Conservation (phyloP, 2,797 vertebrate genomes). For the Premnoplex brunnescens region DNA sequence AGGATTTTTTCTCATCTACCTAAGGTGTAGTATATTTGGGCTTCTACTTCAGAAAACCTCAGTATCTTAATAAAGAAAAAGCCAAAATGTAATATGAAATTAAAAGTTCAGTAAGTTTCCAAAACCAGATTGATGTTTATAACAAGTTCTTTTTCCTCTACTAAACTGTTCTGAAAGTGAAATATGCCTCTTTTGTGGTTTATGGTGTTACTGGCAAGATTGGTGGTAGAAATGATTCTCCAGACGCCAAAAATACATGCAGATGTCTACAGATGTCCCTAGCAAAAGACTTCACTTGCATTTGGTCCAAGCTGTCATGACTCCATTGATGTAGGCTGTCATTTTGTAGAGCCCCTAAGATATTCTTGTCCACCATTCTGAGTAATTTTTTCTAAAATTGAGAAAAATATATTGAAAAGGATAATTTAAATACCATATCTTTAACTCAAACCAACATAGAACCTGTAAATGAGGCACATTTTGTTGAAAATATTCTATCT, state of each 20-base stretch:
- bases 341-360: constrained; percentile 33
- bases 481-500: neutral
- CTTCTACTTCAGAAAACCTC: constrained; percentile 24
- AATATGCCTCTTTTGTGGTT: constrained; percentile 52
- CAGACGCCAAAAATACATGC: constrained; percentile 41
- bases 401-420: neutral
- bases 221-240: neutral
- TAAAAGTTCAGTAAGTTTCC: constrained; percentile 11
- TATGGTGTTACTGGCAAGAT: constrained; percentile 40
- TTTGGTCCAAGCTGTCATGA: constrained; percentile 44
- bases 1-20: neutral
- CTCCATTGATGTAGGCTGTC: neutral
- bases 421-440: neutral
- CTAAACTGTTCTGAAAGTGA: constrained; percentile 37
- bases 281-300: constrained; percentile 1
- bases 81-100: constrained; percentile 12
- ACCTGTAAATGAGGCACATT: neutral
- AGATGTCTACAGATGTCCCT: constrained; percentile 14
- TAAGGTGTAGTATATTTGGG: neutral
- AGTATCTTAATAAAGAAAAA: constrained; percentile 36
- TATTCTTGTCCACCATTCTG: neutral
- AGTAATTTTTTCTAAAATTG: neutral
- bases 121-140: constrained; percentile 41
- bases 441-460: neutral
- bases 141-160: constrained; percentile 20